Evolutionary conservation across 2,888 invertebrate genomes (phyloP).

Genomic region (Hypselothyrea guttata): DNA sequence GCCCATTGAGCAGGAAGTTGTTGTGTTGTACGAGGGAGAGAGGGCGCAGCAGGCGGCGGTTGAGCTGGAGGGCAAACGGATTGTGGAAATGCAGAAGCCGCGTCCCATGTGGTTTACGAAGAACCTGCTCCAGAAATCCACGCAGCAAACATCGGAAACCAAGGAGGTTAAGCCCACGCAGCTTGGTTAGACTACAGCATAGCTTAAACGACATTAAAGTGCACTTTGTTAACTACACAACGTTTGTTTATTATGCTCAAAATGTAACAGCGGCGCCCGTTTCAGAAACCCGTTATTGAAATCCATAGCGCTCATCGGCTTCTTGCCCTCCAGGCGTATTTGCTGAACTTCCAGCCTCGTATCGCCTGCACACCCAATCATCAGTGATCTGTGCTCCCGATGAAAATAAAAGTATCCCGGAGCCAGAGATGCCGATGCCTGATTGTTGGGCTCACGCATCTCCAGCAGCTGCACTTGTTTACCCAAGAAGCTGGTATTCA

Average conservation of each 20-base stretch:
- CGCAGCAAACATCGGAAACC: slow-evolving; percentile 85
- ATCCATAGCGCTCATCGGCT: slow-evolving; percentile 89
- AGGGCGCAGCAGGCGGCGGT: slow-evolving; percentile 85
- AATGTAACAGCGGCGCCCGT: slow-evolving; percentile 23
- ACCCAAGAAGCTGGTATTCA: slow-evolving; percentile 86
- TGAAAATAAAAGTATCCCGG: slow-evolving; percentile 86
- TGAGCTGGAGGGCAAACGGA: slow-evolving; percentile 87
- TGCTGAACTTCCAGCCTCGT: slow-evolving; percentile 86
- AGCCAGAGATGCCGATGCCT: slow-evolving; percentile 24
- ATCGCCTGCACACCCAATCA: slow-evolving; percentile 86
- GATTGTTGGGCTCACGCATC: slow-evolving; percentile 69
- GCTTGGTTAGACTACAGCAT: slow-evolving; percentile 84
- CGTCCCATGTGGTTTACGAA: slow-evolving; percentile 94
- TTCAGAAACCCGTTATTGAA: slow-evolving; percentile 94
- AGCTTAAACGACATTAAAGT: slow-evolving; percentile 31
- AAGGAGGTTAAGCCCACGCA: slow-evolving; percentile 89
- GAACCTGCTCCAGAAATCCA: slow-evolving; percentile 91
- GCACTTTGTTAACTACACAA: slow-evolving; percentile 35
- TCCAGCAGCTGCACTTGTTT: slow-evolving; percentile 86
- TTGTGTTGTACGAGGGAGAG: slow-evolving; percentile 93
- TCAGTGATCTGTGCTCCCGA: slow-evolving; percentile 84
- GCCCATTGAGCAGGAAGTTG: slow-evolving; percentile 92
- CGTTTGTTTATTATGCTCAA: slow-evolving; percentile 57
- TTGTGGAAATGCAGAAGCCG: slow-evolving; percentile 93
- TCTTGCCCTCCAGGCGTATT: slow-evolving; percentile 87